Base-by-base conservation (phyloP, 2,797 vertebrate genomes). In the Otolemur crassicaudatus region DNA sequence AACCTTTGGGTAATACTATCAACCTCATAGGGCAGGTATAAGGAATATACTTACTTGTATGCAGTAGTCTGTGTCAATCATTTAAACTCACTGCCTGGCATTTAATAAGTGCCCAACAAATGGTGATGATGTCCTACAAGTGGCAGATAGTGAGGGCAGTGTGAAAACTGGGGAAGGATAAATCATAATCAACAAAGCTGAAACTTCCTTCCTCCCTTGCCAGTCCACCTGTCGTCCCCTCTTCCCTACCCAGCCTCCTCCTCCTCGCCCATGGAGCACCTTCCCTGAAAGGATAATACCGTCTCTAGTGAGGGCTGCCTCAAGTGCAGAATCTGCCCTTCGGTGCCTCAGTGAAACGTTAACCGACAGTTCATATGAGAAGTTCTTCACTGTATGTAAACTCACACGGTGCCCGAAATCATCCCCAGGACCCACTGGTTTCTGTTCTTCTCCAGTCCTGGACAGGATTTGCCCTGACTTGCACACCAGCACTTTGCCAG, bases 301-400 rank as follows among this genome's bases (percentile, higher is more conserved):
- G 31, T 56, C 49, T 79, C 53, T 53, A 79, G 76, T 23, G n/a
- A 58, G 31, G 22, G 49, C 58, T 58, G 49, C 13, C 49, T 22
- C n/a, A 79, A 34, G 49, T 79, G 22, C 22, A 34, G 53, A n/a
- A 96, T 98, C 98, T 96, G 98, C 98, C 8, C 99, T 99, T 97
- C 97, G 98, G 96, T 98, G 99, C 95, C 98, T 99, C 96, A 98
- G 99, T 94, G 99, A 99, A 98, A 98, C 98, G 1, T 97, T 99
- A 94, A 97, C 91, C 94, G 98, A 97, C 94, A 98, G 98, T 97
- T 98, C 99, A 14, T 97, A 94, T 12, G 99, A 98, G 96, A 99
- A 98, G 96, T 99, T 99, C 98, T 99, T 99, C 98, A 99, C 99
- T 97, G 98, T 99, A 93, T 98, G 98, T 77, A 99, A 99, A 98